phyloP scores from a whole-genome alignment of 2,113 vertebrate genomes.

The Oriolus oriolus region DNA sequence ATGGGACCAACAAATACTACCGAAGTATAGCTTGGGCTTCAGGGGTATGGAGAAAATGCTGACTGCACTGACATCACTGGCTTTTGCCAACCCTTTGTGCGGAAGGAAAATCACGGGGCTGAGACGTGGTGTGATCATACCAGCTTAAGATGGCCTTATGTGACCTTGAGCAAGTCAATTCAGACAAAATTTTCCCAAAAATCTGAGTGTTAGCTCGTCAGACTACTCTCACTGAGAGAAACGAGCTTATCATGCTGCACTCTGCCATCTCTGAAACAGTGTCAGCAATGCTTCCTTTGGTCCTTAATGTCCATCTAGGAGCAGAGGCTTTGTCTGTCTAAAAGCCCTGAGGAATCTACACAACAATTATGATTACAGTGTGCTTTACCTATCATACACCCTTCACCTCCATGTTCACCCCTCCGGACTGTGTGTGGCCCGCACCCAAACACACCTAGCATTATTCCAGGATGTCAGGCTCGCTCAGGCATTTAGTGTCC shows the following conservation, averaged over 20 bases:
- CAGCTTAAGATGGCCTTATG: not conserved
- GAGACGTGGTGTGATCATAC: not conserved
- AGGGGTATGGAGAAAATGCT: conserved; percentile 45
- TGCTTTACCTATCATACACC: not conserved
- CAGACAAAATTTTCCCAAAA: not conserved
- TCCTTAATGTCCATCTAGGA: not conserved
- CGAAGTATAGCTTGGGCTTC: conserved; percentile 29
- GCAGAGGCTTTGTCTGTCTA: not conserved
- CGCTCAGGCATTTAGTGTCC: not conserved
- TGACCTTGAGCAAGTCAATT: not conserved
- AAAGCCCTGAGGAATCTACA: not conserved
- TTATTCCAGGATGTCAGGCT: not conserved
- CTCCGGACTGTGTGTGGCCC: not conserved
- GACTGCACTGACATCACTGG: not conserved
- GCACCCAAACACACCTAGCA: not conserved
- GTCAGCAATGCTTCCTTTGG: not conserved
- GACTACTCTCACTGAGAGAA: not conserved
- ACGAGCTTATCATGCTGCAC: not conserved
- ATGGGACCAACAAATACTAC: conserved; percentile 46
- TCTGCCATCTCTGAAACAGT: not conserved
- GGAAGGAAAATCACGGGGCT: conserved; percentile 16
- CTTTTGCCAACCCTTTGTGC: conserved; percentile 24
- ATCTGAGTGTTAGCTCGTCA: not conserved
- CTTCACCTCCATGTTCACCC: not conserved
- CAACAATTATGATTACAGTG: not conserved